A percentile compares a stretch with the other conserved stretches of the same genome.
These are phyloP conservation scores for Drosophila algonquin DNA, from an alignment of 2,888 invertebrate species.

Conservation along the genomic window DNA sequence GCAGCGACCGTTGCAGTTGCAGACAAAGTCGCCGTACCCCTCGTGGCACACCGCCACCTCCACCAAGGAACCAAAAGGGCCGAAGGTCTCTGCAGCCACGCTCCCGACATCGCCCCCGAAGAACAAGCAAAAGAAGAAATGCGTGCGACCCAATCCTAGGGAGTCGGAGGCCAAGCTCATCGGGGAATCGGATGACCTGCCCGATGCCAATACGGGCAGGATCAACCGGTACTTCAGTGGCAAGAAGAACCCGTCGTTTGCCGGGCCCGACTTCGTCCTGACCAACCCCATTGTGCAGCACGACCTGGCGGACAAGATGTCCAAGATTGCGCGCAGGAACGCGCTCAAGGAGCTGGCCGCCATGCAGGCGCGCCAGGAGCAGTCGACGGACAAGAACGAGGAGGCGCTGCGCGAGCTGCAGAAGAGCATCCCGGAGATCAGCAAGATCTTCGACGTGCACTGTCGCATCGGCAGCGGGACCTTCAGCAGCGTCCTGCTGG, in stretches of 20 bases:
- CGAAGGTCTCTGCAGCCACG: slow-evolving; percentile 1
- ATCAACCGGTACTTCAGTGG: slow-evolving; percentile 8
- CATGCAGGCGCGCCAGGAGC: slow-evolving; percentile 41
- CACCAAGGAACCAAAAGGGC: neutral
- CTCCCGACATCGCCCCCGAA: neutral
- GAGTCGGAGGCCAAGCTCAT: neutral
- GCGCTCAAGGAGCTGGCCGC: slow-evolving; percentile 54
- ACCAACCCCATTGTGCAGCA: neutral
- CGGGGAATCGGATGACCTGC: neutral
- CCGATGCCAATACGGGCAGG: neutral
- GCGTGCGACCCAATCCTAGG: neutral
- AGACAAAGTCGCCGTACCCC: neutral
- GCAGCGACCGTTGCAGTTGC: slow-evolving; percentile 3
- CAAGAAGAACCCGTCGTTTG: neutral
- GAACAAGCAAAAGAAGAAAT: neutral
- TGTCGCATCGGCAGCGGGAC: slow-evolving; percentile 92
- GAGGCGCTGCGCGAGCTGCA: slow-evolving; percentile 81
- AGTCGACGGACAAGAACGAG: slow-evolving; percentile 57
- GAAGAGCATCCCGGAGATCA: slow-evolving; percentile 86
- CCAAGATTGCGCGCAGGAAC: slow-evolving; percentile 50
- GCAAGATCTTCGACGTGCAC: slow-evolving; percentile 87
- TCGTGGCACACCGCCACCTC: neutral
- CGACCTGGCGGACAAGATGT: slow-evolving; percentile 46
- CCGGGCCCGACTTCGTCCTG: neutral
- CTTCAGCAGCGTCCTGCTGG: slow-evolving; percentile 94